Conservation (phyloP, 1,140 invertebrate species). For the Delia radicum region DNA sequence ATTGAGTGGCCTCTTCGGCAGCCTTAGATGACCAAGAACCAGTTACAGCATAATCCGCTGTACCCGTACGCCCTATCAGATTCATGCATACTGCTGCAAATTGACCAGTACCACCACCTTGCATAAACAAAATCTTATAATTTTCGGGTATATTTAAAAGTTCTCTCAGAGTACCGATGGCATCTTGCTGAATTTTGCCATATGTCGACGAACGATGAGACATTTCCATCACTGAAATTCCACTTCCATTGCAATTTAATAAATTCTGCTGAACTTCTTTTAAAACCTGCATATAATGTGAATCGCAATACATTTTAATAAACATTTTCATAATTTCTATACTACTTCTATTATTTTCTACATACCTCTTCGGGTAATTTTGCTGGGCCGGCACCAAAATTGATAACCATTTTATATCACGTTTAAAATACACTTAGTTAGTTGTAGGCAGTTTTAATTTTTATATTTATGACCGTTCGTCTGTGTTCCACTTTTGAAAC, state of each 20-base stretch:
- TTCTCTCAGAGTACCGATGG: constrained; percentile 75
- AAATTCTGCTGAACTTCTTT: constrained; percentile 81
- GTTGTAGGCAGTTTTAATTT: too few relatives aligned
- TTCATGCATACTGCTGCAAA: constrained; percentile 94
- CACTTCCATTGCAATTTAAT: constrained; percentile 73
- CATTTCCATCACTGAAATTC: constrained; percentile 92
- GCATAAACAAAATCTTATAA: constrained; percentile 91
- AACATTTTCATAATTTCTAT: not conserved
- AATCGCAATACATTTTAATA: too few relatives aligned
- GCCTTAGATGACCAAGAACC: constrained; percentile 94
- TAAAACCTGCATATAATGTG: constrained; percentile 69
- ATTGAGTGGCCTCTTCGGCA: constrained; percentile 92
- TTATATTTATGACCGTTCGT: not conserved
- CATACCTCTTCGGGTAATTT: constrained; percentile 85
- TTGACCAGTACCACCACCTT: constrained; percentile 92
- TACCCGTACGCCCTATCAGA: constrained; percentile 75
- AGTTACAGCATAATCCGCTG: constrained; percentile 83
- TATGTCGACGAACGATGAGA: constrained; percentile 90
- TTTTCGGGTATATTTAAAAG: constrained; percentile 90
- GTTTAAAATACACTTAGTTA: not conserved
- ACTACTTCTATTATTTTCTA: not conserved
- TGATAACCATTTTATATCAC: constrained; percentile 61
- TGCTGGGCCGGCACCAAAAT: constrained; percentile 91
- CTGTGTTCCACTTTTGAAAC: constrained; percentile 8
- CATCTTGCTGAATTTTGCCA: constrained; percentile 74